phyloP scores from a whole-genome alignment of 2,113 vertebrate species.

The Tiliqua scincoides region DNA sequence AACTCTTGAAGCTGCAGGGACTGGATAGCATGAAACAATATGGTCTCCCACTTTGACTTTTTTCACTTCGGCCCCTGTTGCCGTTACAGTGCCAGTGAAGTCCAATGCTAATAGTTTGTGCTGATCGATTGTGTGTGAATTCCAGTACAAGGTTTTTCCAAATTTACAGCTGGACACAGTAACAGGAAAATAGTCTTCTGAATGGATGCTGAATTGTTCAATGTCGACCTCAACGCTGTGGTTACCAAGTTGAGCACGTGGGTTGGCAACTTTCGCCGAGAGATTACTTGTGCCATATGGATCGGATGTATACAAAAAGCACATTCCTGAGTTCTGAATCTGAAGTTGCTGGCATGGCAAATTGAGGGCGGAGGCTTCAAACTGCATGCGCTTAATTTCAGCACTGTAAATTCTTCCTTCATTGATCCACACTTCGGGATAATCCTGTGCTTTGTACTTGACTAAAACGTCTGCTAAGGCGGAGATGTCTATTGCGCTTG shows the following conservation, averaged over 20 bases:
- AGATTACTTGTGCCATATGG: constrained; percentile 72
- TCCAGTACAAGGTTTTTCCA: constrained; percentile 83
- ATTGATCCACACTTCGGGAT: constrained; percentile 82
- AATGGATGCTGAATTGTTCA: constrained; percentile 80
- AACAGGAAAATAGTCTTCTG: constrained; percentile 86
- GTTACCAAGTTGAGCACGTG: constrained; percentile 43
- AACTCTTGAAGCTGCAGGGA: constrained; percentile 70
- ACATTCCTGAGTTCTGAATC: constrained; percentile 55
- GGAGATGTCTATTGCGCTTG: constrained; percentile 77
- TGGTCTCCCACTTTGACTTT: constrained; percentile 81
- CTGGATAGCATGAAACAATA: constrained; percentile 81
- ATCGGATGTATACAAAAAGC: constrained; percentile 78
- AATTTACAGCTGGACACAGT: constrained; percentile 78
- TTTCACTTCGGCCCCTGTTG: constrained; percentile 74
- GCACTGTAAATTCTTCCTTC: constrained; percentile 73
- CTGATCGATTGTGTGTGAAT: constrained; percentile 67
- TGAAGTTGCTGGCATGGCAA: neutral
- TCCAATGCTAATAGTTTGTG: constrained; percentile 83
- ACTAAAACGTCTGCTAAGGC: constrained; percentile 76
- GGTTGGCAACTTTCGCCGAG: constrained; percentile 60
- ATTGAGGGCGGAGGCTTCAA: constrained; percentile 34
- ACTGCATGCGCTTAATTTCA: constrained; percentile 71
- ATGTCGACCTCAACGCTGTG: constrained; percentile 77
- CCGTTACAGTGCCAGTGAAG: constrained; percentile 82
- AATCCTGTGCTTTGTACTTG: constrained; percentile 67